Percentiles rank a stretch among this genome's conserved stretches.
Conservation (phyloP, 2,888 invertebrate genomes). For the Pomacea canaliculata region DNA sequence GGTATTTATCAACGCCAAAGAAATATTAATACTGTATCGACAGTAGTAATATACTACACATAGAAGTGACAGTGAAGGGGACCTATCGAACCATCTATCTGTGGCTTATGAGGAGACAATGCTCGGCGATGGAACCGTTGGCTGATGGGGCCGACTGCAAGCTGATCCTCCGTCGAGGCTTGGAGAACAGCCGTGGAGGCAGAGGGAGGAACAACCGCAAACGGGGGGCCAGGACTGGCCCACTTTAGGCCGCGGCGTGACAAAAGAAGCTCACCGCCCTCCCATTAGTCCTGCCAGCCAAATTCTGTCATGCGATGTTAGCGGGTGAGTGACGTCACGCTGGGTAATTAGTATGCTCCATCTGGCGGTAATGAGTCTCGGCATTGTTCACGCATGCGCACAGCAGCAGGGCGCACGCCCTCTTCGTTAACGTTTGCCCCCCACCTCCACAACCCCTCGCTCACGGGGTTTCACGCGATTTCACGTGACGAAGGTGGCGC, state of each 20-base stretch:
- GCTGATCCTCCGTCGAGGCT: background rate
- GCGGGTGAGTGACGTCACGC: slow-evolving; percentile 25
- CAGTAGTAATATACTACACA: too few species aligned
- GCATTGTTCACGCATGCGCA: slow-evolving; percentile 25
- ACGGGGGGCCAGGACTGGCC: background rate
- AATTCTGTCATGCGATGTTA: slow-evolving; percentile 17
- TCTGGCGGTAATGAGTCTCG: slow-evolving; percentile 29
- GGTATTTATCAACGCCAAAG: too few species aligned
- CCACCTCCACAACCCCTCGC: background rate
- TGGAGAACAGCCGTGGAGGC: background rate
- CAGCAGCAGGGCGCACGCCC: slow-evolving; percentile 19
- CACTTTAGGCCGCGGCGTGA: background rate
- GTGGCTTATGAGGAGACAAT: background rate
- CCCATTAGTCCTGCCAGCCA: slow-evolving; percentile 27
- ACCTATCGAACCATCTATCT: background rate
- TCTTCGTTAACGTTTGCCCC: slow-evolving; percentile 14
- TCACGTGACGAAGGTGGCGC: too few species aligned
- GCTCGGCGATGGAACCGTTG: background rate
- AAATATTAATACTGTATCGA: too few species aligned
- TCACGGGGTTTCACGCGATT: too few species aligned
- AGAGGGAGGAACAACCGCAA: slow-evolving; percentile 8
- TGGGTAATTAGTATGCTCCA: slow-evolving; percentile 29
- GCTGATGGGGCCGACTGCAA: too few species aligned
- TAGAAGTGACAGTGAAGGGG: background rate
- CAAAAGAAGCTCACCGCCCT: slow-evolving; percentile 14